Conservation (phyloP, 1,140 invertebrate species). For the Trypoxylus dichotomus region DNA sequence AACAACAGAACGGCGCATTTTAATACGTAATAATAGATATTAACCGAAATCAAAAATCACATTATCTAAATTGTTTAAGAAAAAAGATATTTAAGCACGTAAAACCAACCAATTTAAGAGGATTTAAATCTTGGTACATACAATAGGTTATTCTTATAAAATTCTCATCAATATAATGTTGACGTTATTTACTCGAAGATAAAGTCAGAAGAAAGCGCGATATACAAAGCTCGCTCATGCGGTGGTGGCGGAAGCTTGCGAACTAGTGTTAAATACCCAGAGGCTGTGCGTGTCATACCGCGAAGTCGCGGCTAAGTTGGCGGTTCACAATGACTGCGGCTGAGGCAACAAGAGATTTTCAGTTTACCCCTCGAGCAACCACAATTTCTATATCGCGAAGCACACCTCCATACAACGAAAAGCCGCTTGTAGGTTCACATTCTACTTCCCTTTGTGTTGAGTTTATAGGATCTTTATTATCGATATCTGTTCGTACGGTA, state of each 20-base stretch:
- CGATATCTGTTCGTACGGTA: too few species aligned
- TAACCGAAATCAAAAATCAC: too few species aligned
- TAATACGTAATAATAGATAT: too few species aligned
- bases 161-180: background rate
- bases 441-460: too few species aligned
- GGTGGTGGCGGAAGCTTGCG: background rate
- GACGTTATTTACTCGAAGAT: background rate
- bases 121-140: background rate
- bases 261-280: background rate
- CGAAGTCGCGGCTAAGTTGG: background rate
- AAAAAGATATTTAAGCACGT: too few species aligned
- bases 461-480: too few species aligned
- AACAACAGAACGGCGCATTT: too few species aligned
- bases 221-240: background rate
- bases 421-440: too few species aligned
- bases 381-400: too few species aligned
- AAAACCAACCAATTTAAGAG: background rate
- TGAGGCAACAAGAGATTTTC: background rate
- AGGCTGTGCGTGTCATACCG: background rate
- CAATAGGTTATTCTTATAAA: too few species aligned
- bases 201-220: background rate
- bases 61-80: too few species aligned
- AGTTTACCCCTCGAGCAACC: background rate
- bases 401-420: too few species aligned
- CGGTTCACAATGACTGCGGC: background rate